Conservation (phyloP, 2,888 invertebrate genomes). For the Thereva unica region DNA sequence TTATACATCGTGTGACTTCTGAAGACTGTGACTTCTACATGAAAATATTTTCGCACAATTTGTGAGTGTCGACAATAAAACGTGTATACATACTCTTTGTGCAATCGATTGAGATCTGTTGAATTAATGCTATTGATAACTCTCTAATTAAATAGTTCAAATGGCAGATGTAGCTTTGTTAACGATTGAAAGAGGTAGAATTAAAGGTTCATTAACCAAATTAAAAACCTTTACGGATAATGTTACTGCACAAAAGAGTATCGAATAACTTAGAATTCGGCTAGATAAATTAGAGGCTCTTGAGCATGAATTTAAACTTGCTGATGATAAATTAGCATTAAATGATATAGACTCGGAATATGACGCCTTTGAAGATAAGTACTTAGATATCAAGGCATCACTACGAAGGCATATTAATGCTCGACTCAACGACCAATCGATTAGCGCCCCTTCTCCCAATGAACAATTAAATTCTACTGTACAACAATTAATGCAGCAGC, state of each 20-base stretch:
- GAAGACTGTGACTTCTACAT: no score
- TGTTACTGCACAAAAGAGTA: background rate
- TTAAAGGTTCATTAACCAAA: no score
- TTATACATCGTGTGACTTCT: no score
- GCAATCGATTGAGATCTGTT: no score
- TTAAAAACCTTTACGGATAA: background rate
- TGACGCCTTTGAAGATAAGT: conserved; percentile 12
- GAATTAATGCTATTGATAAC: no score
- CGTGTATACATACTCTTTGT: no score
- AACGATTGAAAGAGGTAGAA: background rate
- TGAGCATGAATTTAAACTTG: background rate
- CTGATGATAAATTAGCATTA: conserved; percentile 5
- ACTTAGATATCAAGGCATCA: no score
- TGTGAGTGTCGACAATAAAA: no score
- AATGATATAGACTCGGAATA: conserved; percentile 2
- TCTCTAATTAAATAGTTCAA: no score
- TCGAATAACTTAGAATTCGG: background rate
- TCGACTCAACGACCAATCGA: no score
- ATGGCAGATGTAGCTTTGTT: background rate
- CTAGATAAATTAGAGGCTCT: conserved; percentile 9
- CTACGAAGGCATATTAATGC: no score
- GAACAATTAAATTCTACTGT: conserved; percentile 3
- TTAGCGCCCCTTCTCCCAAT: background rate
- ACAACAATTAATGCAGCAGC: background rate
- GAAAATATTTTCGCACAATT: no score